These are phyloP conservation scores for Cotesia chilonis DNA, from an alignment of 1,140 invertebrate species.

Conservation along the genomic window DNA sequence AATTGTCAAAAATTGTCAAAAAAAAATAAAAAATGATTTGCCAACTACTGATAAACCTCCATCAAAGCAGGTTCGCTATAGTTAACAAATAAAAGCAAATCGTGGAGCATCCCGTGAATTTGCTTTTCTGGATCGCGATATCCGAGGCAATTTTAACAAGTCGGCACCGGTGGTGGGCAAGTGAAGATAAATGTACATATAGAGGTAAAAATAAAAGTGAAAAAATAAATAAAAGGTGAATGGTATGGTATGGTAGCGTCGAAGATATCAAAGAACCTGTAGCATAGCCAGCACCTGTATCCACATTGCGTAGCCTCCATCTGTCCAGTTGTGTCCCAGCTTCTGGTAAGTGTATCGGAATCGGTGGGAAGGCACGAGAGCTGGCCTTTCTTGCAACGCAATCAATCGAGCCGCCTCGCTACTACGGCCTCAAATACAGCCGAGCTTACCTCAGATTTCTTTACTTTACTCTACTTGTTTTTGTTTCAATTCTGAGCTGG, in stretches of 20 bases:
- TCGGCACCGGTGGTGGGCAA: background rate
- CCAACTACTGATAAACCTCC: too few relatives aligned
- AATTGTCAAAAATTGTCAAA: too few relatives aligned
- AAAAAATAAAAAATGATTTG: too few relatives aligned
- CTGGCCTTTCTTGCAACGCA: conserved; percentile 50
- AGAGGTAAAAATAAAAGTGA: background rate
- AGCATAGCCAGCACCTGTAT: conserved; percentile 55
- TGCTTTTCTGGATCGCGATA: background rate
- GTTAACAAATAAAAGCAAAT: too few relatives aligned
- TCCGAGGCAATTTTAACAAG: too few relatives aligned
- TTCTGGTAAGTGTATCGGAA: conserved; percentile 37
- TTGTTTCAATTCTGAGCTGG: conserved; percentile 10
- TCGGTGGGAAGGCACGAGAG: conserved; percentile 50
- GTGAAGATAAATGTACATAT: background rate
- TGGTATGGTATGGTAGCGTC: conserved; percentile 32
- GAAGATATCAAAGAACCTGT: conserved; percentile 31
- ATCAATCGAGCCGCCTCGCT: conserved; percentile 57
- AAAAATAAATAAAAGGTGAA: conserved; percentile 15
- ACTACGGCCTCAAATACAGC: background rate
- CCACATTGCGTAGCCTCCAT: conserved; percentile 49
- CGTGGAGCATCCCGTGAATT: background rate
- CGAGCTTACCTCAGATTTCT: conserved; percentile 21
- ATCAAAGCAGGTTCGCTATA: too few relatives aligned
- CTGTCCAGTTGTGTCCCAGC: conserved; percentile 43
- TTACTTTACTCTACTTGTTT: conserved; percentile 14